Conservation (phyloP, 2,888 invertebrate species). For the Chromoteleia sp. region DNA sequence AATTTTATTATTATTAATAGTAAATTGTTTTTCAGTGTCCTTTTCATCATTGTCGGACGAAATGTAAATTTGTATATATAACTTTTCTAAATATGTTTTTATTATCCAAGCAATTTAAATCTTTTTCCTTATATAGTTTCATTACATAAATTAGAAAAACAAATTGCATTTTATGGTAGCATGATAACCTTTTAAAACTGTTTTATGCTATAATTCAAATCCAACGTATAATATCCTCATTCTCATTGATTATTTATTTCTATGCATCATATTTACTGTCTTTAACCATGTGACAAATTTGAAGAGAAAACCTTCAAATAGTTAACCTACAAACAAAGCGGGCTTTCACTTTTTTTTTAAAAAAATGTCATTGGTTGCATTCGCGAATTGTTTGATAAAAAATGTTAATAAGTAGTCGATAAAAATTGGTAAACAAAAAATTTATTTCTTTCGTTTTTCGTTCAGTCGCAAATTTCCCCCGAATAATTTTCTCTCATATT, state of each 20-base stretch:
- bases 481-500: neutral
- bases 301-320: slow-evolving; percentile 36
- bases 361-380: slow-evolving; percentile 42
- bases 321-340: slow-evolving; percentile 35
- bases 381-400: neutral
- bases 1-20: too few relatives aligned
- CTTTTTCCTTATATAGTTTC: neutral
- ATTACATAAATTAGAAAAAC: neutral
- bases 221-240: neutral
- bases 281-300: slow-evolving; percentile 33
- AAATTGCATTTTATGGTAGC: slow-evolving; percentile 9
- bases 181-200: slow-evolving; percentile 7
- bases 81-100: too few relatives aligned
- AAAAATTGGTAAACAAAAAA: slow-evolving; percentile 1
- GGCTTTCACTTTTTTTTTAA: slow-evolving; percentile 27
- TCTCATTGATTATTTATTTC: slow-evolving; percentile 26
- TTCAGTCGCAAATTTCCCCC: neutral
- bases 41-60: too few relatives aligned
- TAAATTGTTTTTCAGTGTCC: too few relatives aligned
- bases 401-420: slow-evolving; percentile 20
- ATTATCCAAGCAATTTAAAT: neutral
- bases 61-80: too few relatives aligned
- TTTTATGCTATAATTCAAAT: neutral
- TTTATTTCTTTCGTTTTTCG: neutral
- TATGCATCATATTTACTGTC: slow-evolving; percentile 13